Conservation (phyloP, 2,888 invertebrate species). For the Cosmia trapezina region DNA sequence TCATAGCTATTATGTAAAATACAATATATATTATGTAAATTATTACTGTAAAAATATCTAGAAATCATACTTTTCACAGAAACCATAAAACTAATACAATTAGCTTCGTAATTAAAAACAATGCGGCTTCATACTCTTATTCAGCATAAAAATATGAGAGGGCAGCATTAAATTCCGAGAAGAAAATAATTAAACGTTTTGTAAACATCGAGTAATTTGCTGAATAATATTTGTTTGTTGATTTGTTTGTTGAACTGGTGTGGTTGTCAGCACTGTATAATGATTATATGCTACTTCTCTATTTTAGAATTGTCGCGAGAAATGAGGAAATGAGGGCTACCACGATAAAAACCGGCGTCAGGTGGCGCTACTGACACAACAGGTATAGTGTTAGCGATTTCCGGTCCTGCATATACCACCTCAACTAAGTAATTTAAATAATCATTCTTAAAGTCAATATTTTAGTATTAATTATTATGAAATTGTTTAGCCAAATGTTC, state of each 20-base stretch:
- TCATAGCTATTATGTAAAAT: not conserved
- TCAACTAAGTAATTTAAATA: no score
- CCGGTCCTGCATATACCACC: no score
- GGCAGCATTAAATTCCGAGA: not conserved
- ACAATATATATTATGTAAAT: not conserved
- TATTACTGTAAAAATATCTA: not conserved
- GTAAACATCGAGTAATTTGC: slow-evolving; percentile 5
- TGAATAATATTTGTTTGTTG: slow-evolving; percentile 2
- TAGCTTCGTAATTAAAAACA: not conserved
- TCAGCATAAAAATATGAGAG: not conserved
- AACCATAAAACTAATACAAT: not conserved
- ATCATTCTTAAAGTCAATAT: no score
- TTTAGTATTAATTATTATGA: no score
- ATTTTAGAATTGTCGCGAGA: not conserved
- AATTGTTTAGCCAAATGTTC: no score
- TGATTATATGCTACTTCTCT: not conserved
- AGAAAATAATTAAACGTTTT: slow-evolving; percentile 11
- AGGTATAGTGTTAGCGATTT: no score
- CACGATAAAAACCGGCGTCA: no score
- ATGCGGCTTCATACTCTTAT: not conserved
- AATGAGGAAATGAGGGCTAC: not conserved
- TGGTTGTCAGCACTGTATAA: not conserved
- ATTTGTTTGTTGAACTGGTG: slow-evolving; percentile 6
- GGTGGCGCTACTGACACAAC: no score
- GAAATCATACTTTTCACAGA: not conserved